Evolutionary conservation across 2,888 invertebrate genomes (phyloP), one percentile per base, ranked within the genome.

Genomic region (Argynnis bischoffii): DNA sequence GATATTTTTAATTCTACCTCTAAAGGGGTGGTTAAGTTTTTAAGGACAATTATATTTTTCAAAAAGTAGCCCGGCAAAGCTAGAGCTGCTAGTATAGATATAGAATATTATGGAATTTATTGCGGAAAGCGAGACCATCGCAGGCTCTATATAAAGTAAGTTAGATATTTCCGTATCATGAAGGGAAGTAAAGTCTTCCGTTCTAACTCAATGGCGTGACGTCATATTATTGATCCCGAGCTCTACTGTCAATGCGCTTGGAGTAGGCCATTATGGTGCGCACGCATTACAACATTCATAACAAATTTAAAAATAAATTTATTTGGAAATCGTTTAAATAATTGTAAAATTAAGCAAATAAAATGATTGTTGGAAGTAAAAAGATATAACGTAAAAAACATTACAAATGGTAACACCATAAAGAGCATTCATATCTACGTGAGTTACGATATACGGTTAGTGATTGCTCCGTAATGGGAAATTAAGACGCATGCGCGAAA

Each of bases 401-500:
- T 41, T 6, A 51, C 63, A 64, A 59, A 54, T 71, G 72, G 76
- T 74, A 78, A 77, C 75, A 75, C 75, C 64, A 59, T 54, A 13
- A 16, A 64, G 21, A 60, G 67, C 18, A 68, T 55, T 51, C 66
- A 67, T 71, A 68, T 13, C 47, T 70, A 68, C 59, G 65, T 41
- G 54, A 61, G 64, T 66, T n/a, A 70, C 61, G 59, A 76, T 74
- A 73, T 72, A 75, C 78, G 76, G 79, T 83, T 89, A 91, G 89
- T 87, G 88, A 90, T 90, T 90, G 83, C 84, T 80, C 80, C 78
- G 76, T 76, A 77, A 75, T 77, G 75, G 81, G 80, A 81, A 83
- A 79, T 80, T 75, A 74, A 65, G 66, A 85, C 92, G 92, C 92
- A 91, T 90, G 92, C 92, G 92, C 81, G 83, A 76, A 85, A 86